Percentiles rank a stretch among this genome's conserved stretches.
Evolutionary conservation across 2,113 vertebrate genomes (phyloP).

Genomic region (Merops nubicus): DNA sequence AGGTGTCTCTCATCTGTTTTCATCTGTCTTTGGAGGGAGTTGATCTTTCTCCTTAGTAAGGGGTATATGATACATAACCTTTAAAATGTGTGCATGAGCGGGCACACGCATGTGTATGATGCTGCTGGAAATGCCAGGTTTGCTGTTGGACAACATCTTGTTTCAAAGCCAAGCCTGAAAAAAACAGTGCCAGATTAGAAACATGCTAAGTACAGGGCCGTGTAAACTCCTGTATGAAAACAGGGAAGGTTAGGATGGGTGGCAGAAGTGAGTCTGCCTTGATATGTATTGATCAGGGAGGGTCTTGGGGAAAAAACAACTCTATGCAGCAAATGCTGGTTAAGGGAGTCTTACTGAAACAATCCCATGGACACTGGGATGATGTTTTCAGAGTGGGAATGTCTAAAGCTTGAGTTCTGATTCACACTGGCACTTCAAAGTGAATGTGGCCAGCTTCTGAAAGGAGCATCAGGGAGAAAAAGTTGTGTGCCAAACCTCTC

Average conservation of each 20-base stretch:
- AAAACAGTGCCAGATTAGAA: background rate
- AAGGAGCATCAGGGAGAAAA: background rate
- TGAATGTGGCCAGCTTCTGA: background rate
- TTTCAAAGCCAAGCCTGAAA: background rate
- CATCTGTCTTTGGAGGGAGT: background rate
- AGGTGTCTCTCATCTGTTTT: constrained; percentile 7
- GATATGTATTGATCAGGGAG: background rate
- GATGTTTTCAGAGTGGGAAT: background rate
- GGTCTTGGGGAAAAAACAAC: fast-evolving
- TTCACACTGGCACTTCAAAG: background rate
- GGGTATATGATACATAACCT: background rate
- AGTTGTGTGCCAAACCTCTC: background rate
- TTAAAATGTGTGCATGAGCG: background rate
- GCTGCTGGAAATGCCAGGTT: background rate
- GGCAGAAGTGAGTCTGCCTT: background rate
- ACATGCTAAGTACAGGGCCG: background rate
- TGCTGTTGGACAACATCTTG: background rate
- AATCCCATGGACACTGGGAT: background rate
- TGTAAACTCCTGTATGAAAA: background rate
- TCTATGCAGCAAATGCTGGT: background rate
- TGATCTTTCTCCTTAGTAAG: background rate
- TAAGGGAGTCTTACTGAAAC: background rate
- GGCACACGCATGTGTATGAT: background rate
- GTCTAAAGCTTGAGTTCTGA: background rate
- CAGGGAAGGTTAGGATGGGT: background rate